These are phyloP conservation scores for Drosophila serrata DNA, from an alignment of 1,140 invertebrate genomes.

Conservation along the genomic window DNA sequence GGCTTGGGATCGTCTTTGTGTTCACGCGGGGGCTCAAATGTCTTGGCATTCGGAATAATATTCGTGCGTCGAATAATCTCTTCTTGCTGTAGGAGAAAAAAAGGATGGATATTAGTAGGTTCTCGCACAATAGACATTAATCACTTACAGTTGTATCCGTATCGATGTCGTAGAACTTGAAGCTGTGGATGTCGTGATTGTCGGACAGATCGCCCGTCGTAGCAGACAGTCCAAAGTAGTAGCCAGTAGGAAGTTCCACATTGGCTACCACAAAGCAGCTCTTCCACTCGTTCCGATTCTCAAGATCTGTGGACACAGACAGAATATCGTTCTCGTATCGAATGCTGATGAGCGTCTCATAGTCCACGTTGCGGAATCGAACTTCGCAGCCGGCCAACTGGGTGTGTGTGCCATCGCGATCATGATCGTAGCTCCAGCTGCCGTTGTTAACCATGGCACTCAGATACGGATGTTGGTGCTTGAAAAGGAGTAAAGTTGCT, in stretches of 20 bases:
- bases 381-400: slow-evolving; percentile 97
- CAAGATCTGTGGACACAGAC: slow-evolving; percentile 95
- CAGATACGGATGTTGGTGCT: slow-evolving; percentile 99
- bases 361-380: slow-evolving; percentile 96
- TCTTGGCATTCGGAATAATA: slow-evolving; percentile 92
- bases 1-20: slow-evolving; percentile 95
- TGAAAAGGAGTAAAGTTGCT: slow-evolving; percentile 46
- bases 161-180: slow-evolving; percentile 96
- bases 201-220: slow-evolving; percentile 98
- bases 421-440: slow-evolving; percentile 97
- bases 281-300: slow-evolving; percentile 96
- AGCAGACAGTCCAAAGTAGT: slow-evolving; percentile 97
- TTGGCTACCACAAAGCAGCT: slow-evolving; percentile 96
- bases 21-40: slow-evolving; percentile 94
- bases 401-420: slow-evolving; percentile 98
- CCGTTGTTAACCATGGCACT: slow-evolving; percentile 99
- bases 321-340: slow-evolving; percentile 96
- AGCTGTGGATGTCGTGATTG: slow-evolving; percentile 97
- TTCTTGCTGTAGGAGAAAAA: slow-evolving; percentile 86
- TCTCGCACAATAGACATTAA: not conserved
- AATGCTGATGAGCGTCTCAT: slow-evolving; percentile 96
- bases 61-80: slow-evolving; percentile 90
- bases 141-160: slow-evolving; percentile 89
- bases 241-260: slow-evolving; percentile 96
- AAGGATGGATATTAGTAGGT: not conserved